phyloP scores from a whole-genome alignment of 1,140 invertebrate species.

The Paraescarpia echinospica region DNA sequence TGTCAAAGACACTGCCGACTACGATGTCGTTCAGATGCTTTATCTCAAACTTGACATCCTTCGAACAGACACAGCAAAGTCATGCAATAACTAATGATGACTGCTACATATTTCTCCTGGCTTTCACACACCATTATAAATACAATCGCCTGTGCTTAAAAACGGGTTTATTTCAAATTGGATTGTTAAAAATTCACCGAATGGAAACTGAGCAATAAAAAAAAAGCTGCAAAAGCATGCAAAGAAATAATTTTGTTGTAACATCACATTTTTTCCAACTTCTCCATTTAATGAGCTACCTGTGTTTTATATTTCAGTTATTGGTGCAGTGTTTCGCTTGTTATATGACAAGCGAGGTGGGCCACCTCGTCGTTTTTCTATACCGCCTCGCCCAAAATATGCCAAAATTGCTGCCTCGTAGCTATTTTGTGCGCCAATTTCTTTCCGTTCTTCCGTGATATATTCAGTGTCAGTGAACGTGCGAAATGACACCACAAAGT shows the following conservation, averaged over 20 bases:
- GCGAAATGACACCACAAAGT: too few species aligned
- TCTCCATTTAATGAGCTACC: neutral
- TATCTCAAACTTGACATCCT: constrained; percentile 71
- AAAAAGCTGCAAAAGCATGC: neutral
- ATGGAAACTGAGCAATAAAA: neutral
- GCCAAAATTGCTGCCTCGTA: too few species aligned
- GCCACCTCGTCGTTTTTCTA: too few species aligned
- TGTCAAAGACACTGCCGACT: constrained; percentile 71
- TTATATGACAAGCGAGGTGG: too few species aligned
- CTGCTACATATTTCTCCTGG: neutral
- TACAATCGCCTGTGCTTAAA: too few species aligned
- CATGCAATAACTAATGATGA: neutral
- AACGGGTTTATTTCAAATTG: neutral
- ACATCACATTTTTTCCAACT: neutral
- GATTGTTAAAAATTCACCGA: neutral
- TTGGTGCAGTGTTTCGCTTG: too few species aligned
- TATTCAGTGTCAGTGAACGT: too few species aligned
- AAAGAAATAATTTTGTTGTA: neutral
- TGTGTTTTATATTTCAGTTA: neutral
- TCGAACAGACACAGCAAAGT: neutral
- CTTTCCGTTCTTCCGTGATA: too few species aligned
- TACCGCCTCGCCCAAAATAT: too few species aligned
- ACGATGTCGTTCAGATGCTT: constrained; percentile 69
- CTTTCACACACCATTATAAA: too few species aligned
- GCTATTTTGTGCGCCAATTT: too few species aligned